Evolutionary conservation across 2,797 vertebrate species (phyloP).

Genomic region (Holocentrus rufus): DNA sequence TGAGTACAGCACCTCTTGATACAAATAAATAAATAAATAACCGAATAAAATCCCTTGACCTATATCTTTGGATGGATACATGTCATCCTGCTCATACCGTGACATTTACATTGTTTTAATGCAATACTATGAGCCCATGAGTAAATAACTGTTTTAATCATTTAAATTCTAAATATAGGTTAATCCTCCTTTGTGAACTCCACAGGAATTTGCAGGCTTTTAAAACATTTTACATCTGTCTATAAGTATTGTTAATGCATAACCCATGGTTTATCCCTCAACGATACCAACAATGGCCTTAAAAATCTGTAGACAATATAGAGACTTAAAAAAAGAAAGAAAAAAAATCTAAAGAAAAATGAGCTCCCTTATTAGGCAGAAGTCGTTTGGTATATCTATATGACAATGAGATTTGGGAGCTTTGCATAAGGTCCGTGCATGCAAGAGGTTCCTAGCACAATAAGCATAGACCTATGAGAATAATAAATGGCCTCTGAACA

Average conservation of each 20-base stretch:
- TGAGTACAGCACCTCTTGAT: slow-evolving; percentile 48
- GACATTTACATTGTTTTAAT: slow-evolving; percentile 64
- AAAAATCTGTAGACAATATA: slow-evolving; percentile 14
- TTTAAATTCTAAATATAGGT: slow-evolving; percentile 67
- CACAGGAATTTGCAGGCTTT: slow-evolving; percentile 75
- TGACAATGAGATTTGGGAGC: neutral
- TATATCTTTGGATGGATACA: slow-evolving; percentile 64
- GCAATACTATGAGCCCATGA: slow-evolving; percentile 48
- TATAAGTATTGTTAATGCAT: slow-evolving; percentile 65
- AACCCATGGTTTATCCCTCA: slow-evolving; percentile 37
- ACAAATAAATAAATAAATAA: slow-evolving; percentile 20
- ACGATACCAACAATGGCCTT: slow-evolving; percentile 41
- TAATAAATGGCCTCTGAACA: neutral
- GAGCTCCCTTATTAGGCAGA: neutral
- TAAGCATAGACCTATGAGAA: slow-evolving; percentile 6
- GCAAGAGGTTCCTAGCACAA: neutral
- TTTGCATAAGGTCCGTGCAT: neutral
- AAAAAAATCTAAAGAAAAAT: no score
- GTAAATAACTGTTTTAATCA: slow-evolving; percentile 46
- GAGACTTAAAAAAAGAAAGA: no score
- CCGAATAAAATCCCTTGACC: slow-evolving; percentile 65
- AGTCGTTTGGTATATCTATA: neutral
- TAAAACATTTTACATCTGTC: slow-evolving; percentile 67
- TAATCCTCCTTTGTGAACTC: slow-evolving; percentile 73
- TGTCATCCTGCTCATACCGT: slow-evolving; percentile 41